phyloP scores from a whole-genome alignment of 2,888 invertebrate genomes.

The Agrochola litura region DNA sequence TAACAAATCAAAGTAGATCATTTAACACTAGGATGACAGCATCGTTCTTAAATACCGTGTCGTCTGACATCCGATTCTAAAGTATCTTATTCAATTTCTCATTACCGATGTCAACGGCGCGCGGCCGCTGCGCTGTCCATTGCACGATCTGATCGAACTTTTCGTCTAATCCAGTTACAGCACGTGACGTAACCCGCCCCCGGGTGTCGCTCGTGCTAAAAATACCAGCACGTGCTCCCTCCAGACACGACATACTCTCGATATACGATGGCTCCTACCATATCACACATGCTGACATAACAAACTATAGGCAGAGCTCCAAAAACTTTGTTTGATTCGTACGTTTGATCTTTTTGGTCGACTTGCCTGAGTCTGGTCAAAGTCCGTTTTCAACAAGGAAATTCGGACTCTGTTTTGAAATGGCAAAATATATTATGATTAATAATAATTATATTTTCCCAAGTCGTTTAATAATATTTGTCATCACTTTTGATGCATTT shows the following conservation, averaged over 20 bases:
- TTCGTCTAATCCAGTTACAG: constrained; percentile 75
- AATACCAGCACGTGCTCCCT: constrained; percentile 84
- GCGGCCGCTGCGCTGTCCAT: constrained; percentile 49
- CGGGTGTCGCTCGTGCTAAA: constrained; percentile 85
- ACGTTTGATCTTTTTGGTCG: constrained; percentile 29
- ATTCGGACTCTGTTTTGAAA: not conserved
- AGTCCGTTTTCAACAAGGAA: not conserved
- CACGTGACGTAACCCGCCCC: constrained; percentile 81
- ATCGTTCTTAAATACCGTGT: constrained; percentile 23
- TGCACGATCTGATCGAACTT: constrained; percentile 68
- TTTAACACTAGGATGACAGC: constrained; percentile 19
- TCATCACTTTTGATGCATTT: constrained; percentile 1
- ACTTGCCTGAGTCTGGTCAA: not conserved
- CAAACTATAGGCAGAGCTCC: constrained; percentile 28
- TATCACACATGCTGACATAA: constrained; percentile 50
- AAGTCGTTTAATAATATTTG: not conserved
- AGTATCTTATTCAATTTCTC: constrained; percentile 48
- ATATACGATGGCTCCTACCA: constrained; percentile 70
- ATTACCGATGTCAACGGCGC: constrained; percentile 55
- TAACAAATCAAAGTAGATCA: constrained; percentile 23
- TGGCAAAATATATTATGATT: not conserved
- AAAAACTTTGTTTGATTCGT: constrained; percentile 4
- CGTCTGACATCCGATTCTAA: constrained; percentile 22
- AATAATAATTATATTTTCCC: no score
- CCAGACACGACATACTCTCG: constrained; percentile 77